These are phyloP conservation scores for Aphelinus certus DNA, from an alignment of 1,140 invertebrate species.

Conservation along the genomic window DNA sequence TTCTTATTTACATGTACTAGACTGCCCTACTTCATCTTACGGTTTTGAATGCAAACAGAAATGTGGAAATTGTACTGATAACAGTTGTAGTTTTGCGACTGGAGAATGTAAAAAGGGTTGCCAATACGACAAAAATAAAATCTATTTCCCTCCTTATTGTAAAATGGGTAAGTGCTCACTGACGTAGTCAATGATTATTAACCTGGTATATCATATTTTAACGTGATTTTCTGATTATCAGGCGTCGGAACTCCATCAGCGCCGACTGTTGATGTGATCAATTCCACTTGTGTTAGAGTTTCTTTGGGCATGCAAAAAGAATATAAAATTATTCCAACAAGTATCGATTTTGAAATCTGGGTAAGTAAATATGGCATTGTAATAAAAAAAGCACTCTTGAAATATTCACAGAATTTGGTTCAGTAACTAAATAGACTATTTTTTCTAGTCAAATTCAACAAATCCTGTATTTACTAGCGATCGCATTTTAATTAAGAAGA, in stretches of 20 bases:
- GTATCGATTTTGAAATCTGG: conserved; percentile 18
- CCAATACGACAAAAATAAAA: neutral
- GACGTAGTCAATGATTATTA: neutral
- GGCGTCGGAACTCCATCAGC: conserved; percentile 23
- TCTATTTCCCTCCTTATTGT: conserved; percentile 25
- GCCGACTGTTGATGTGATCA: conserved; percentile 21
- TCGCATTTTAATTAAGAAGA: neutral
- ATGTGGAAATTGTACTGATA: conserved; percentile 24
- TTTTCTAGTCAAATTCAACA: conserved; percentile 12
- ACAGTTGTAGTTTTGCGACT: neutral
- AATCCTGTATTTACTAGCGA: neutral
- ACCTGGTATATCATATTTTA: neutral
- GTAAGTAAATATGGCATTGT: conserved; percentile 3
- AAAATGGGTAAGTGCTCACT: conserved; percentile 21
- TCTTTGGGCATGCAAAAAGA: conserved; percentile 21
- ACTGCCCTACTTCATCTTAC: conserved; percentile 16
- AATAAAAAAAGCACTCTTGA: too few relatives aligned
- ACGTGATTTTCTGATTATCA: neutral
- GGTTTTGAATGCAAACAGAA: conserved; percentile 22
- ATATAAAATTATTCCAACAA: conserved; percentile 27
- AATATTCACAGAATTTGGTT: too few relatives aligned
- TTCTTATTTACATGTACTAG: neutral
- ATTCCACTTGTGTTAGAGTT: conserved; percentile 20
- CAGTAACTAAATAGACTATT: too few relatives aligned
- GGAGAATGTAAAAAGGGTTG: conserved; percentile 29